A percentile compares a stretch with the other conserved stretches of the same genome.
Conservation (phyloP, 2,888 invertebrate genomes). For the Drosophila prolongata region DNA sequence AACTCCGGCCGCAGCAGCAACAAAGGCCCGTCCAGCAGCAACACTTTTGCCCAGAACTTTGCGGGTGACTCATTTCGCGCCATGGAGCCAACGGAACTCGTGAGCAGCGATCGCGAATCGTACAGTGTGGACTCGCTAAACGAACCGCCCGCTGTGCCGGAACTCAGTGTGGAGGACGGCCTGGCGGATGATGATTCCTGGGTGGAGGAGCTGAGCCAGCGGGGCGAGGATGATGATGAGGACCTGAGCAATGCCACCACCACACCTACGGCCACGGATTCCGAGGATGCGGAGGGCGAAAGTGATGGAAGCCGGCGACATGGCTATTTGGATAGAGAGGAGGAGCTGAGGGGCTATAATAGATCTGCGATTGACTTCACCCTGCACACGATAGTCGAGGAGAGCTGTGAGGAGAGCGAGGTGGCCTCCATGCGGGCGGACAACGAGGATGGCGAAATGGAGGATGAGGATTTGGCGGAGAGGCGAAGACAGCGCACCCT, state of each 20-base stretch:
- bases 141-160: conserved; percentile 37
- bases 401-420: conserved; percentile 97
- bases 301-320: conserved; percentile 81
- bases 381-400: conserved; percentile 96
- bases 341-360: conserved; percentile 93
- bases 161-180: conserved; percentile 90
- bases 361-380: conserved; percentile 94
- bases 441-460: conserved; percentile 64
- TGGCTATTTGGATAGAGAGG: conserved; percentile 89
- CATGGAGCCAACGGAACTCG: conserved; percentile 39
- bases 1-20: conserved; percentile 35
- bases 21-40: conserved; percentile 27
- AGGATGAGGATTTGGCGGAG: conserved; percentile 75
- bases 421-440: conserved; percentile 86
- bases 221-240: conserved; percentile 88
- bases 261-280: conserved; percentile 82
- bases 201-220: conserved; percentile 94
- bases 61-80: conserved; percentile 62
- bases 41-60: conserved; percentile 65
- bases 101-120: conserved; percentile 62
- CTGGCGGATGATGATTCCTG: conserved; percentile 95
- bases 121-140: conserved; percentile 74
- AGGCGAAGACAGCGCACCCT: conserved; percentile 83
- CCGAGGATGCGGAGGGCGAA: conserved; percentile 83
- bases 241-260: conserved; percentile 82